Evolutionary conservation across 2,797 vertebrate species (phyloP).

Genomic region (Cirrhinus mrigala): DNA sequence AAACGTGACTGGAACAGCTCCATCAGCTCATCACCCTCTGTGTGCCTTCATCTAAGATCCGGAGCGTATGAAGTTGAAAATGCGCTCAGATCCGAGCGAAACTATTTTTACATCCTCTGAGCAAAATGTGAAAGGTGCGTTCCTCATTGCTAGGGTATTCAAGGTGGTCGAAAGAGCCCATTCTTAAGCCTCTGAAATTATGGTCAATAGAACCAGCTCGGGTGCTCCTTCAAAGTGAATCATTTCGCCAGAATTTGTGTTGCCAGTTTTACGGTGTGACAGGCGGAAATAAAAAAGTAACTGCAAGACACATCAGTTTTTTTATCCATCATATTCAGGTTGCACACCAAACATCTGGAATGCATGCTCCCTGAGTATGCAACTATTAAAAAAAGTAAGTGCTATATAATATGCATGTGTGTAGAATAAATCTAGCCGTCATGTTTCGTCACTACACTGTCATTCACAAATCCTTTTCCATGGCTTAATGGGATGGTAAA

Average conservation of each 20-base stretch:
- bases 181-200: neutral
- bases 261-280: neutral
- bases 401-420: neutral
- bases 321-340: neutral
- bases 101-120: neutral
- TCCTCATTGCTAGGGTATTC: neutral
- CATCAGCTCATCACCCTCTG: slow-evolving; percentile 25
- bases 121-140: neutral
- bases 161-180: neutral
- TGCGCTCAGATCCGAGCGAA: neutral
- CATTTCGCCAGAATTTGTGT: neutral
- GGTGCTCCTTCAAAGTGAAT: neutral
- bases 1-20: slow-evolving; percentile 56
- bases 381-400: neutral
- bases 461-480: neutral
- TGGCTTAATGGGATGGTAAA: neutral
- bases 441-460: neutral
- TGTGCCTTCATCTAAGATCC: slow-evolving; percentile 30
- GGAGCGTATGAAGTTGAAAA: neutral
- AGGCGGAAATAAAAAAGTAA: neutral
- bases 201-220: neutral
- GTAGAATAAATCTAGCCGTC: neutral
- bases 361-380: neutral
- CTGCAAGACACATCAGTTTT: neutral
- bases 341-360: neutral